Percentiles rank a stretch among this genome's conserved stretches.
Conservation (phyloP, 1,140 invertebrate species). For the Meloidogyne floridensis region DNA sequence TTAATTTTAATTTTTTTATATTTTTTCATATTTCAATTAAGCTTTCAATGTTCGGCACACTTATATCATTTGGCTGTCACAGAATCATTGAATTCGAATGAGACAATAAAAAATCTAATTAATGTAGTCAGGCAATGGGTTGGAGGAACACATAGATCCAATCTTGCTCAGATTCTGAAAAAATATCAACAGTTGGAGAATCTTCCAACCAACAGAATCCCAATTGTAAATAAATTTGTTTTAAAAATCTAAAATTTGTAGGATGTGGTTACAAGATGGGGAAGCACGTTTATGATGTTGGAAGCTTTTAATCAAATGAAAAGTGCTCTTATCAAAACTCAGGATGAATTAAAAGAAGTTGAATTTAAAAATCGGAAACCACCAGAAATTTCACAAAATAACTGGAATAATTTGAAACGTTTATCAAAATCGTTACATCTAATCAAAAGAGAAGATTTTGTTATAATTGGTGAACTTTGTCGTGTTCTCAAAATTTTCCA, state of each 20-base stretch:
- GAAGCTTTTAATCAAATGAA: background rate
- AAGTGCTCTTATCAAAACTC: background rate
- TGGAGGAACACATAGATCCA: conserved; percentile 12
- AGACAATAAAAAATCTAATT: conserved; percentile 10
- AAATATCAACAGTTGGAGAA: conserved; percentile 1
- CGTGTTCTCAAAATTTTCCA: background rate
- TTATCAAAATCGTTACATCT: background rate
- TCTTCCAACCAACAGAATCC: conserved; percentile 2
- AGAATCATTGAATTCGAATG: background rate
- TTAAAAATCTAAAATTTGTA: background rate
- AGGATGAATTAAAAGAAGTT: conserved; percentile 12
- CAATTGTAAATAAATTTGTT: background rate
- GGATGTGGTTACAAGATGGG: conserved; percentile 1
- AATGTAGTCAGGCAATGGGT: conserved; percentile 11
- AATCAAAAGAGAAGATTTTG: background rate
- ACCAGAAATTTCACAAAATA: background rate
- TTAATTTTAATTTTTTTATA: too few relatives aligned
- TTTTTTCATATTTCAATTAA: background rate
- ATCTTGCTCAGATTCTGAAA: background rate
- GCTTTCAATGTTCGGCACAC: conserved; percentile 15
- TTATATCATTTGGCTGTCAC: conserved; percentile 15
- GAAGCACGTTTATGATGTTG: conserved; percentile 4
- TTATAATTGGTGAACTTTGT: conserved; percentile 6
- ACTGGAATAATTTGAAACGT: conserved; percentile 12
- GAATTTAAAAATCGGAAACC: background rate